Evolutionary conservation across 1,140 invertebrate species (phyloP), one percentile per base, ranked within the genome.

Genomic region (Drosophila sp.): DNA sequence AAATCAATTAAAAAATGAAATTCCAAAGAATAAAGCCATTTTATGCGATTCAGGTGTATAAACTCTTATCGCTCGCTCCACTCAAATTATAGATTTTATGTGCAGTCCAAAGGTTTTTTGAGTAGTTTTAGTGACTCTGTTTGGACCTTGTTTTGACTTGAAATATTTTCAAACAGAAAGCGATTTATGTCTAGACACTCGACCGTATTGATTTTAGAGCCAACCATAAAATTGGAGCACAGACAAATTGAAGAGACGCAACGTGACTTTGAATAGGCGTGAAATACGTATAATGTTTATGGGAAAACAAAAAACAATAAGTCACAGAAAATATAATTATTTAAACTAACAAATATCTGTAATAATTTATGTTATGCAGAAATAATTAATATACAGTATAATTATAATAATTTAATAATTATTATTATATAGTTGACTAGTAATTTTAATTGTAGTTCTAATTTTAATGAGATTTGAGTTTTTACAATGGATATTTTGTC

Each of bases 1-100:
- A 70, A 74, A 63, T 69, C 76, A 87, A 78, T 81, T 76, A 86
- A 86, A 87, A 86, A 81, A 87, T 81, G 67, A 73, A 87, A 87
- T 87, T 89, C 78, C 78, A 73, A 70, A 82, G 83, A 87, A 89
- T 87, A 76, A 69, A 86, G 82, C 56, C 53, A 87, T 86, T 79
- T 78, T 32, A 66, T 54, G 16, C 46, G 50, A 61, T 74, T 66
- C 67, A 56, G 63, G 40, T 64, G 72, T 69, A 75, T 48, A 62
- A 51, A 66, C 57, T 71, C 66, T 72, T 76, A 76, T 75, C 59
- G 45, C 13, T 50, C 34, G 45, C 25, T 50, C 41, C 5, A 38
- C 40, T 70, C 54, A 62, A 81, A 86, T 78, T 86, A 80, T 87
- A 76, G 21, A 63, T 76, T 86, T 86, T 81, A 83, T 74, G 36